Evolutionary conservation across 2,797 vertebrate genomes (phyloP).

Genomic region (Pseudochromis fuscus): DNA sequence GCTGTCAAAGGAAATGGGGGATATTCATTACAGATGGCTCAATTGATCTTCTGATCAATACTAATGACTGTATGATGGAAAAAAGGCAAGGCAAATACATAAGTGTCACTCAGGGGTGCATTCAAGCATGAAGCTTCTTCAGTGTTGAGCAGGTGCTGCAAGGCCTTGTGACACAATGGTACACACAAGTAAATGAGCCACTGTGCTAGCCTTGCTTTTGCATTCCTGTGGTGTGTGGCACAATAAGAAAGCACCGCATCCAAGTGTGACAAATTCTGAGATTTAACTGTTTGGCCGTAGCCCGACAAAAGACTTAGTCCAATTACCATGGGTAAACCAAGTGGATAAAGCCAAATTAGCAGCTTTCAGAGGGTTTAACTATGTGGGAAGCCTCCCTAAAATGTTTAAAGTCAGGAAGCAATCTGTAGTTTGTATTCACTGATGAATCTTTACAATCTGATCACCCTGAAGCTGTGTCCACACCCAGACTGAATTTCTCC

Average conservation of each 20-base stretch:
- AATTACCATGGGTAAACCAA: not conserved
- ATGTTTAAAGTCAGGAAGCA: too few relatives aligned
- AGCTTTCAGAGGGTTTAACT: not conserved
- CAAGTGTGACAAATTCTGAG: too few relatives aligned
- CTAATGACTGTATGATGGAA: not conserved
- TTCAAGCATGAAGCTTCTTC: slow-evolving; percentile 8
- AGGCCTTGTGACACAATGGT: not conserved
- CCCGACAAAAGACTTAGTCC: too few relatives aligned
- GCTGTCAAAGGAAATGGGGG: not conserved
- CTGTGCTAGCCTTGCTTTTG: not conserved
- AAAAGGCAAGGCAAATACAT: not conserved
- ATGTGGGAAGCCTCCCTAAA: too few relatives aligned
- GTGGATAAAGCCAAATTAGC: not conserved
- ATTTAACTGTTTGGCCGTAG: too few relatives aligned
- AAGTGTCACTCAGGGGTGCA: not conserved
- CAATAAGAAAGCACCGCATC: not conserved
- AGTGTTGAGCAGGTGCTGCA: not conserved
- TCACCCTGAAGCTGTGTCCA: too few relatives aligned
- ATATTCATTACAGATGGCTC: not conserved
- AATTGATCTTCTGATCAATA: slow-evolving; percentile 15
- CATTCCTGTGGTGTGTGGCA: not conserved
- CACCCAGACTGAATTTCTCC: too few relatives aligned
- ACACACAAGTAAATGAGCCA: not conserved
- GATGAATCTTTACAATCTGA: too few relatives aligned
- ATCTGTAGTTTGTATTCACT: not conserved